Percentiles rank a stretch among this genome's conserved stretches.
Evolutionary conservation across 2,797 vertebrate species (phyloP).

Genomic region (Epinephelus malabaricus): DNA sequence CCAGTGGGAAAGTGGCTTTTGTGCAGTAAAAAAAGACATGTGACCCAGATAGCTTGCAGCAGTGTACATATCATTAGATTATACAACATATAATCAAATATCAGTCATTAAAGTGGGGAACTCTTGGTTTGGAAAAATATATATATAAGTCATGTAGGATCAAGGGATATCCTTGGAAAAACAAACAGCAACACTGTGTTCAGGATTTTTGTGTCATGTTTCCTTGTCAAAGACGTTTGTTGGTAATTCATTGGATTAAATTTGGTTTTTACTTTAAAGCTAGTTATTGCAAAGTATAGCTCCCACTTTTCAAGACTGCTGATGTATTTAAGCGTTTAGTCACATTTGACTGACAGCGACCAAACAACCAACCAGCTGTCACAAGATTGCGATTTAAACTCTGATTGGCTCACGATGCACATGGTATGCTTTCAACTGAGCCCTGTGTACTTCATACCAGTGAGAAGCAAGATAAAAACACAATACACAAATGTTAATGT

Average conservation of each 20-base stretch:
- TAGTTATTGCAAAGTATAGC: conserved; percentile 6
- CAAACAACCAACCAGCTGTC: background rate
- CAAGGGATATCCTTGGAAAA: conserved; percentile 40
- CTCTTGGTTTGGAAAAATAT: conserved; percentile 32
- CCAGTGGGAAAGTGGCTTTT: conserved; percentile 62
- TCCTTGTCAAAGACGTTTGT: conserved; percentile 4
- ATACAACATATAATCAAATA: conserved; percentile 61
- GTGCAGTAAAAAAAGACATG: conserved; percentile 44
- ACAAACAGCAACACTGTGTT: conserved; percentile 18
- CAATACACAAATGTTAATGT: too few species aligned
- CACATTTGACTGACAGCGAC: background rate
- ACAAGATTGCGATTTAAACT: background rate
- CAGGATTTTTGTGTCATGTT: conserved; percentile 11
- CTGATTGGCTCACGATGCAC: background rate
- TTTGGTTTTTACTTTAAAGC: conserved; percentile 17
- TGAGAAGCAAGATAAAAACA: too few species aligned
- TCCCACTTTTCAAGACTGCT: background rate
- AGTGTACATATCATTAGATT: conserved; percentile 60
- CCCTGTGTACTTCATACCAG: too few species aligned
- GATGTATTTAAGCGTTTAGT: background rate
- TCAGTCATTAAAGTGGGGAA: conserved; percentile 44
- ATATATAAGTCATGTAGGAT: conserved; percentile 19
- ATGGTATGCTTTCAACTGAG: background rate
- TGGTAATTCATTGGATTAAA: conserved; percentile 15
- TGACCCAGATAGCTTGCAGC: conserved; percentile 45